Evolutionary conservation across 1,140 invertebrate species (phyloP), one percentile per base, ranked within the genome.

Genomic region (Pygmarrhopalites habei): DNA sequence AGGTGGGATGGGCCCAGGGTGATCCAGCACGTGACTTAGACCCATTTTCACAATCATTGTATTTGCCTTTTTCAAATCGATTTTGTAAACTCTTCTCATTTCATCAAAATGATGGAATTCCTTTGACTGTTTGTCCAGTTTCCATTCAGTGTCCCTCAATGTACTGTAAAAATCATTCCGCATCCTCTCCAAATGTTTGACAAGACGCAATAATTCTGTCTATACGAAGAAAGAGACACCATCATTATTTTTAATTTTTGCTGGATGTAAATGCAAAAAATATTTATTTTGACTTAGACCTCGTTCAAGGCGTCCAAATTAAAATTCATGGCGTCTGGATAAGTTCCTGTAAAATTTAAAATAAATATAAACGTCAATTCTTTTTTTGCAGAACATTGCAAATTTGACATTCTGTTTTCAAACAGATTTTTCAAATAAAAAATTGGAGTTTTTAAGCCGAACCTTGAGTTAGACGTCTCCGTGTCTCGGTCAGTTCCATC

Each of bases 71-170:
- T 71, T 67, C 43, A 71, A 26, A 43, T 72, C 71, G 19, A 62
- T 66, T 46, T 66, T 62, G 62, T 72, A 72, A 17, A 66, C 66
- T 29, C 67, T 51, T 17, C 71, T 57, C 65, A 72, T 71, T 58
- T 72, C 71, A 56, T 72, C 67, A 21, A 65, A 72, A 56, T 72
- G 71, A 49, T 72, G 67, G 49, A 72, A 72, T 51, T 72, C 71
- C 71, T 72, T 30, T 35, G 15, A 78, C 69, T 80, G 78, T 69
- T 80, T 79, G 62, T 81, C 79, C 15, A 80, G 67, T 64, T 79
- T 74, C 78, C 79, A 80, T 72, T 80, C 78, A 5, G 78, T 71
- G 66, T 81, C 78, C 65, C 77, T 68, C 19, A 81, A 69, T 51
- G 79, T 77, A 60, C 72, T 77, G 58, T 72, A 72, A 29, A 80